Evolutionary conservation across 1,140 invertebrate species (phyloP).

Genomic region (Phocides pigmalion): DNA sequence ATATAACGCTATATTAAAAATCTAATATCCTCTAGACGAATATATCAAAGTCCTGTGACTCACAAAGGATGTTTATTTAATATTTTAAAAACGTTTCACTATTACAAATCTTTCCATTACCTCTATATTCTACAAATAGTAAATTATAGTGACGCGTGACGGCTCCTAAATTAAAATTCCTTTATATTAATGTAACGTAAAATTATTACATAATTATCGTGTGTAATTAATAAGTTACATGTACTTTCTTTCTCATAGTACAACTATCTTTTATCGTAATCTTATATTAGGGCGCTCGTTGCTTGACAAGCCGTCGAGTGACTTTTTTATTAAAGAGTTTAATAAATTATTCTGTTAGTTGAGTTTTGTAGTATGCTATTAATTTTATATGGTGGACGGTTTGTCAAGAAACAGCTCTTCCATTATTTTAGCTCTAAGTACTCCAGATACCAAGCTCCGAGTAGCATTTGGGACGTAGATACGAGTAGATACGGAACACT

Average conservation of each 20-base stretch:
- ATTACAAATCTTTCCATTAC: slow-evolving; percentile 67
- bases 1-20: slow-evolving; percentile 64
- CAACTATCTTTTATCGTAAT: slow-evolving; percentile 27
- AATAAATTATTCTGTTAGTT: slow-evolving; percentile 34
- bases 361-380: slow-evolving; percentile 36
- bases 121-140: slow-evolving; percentile 75
- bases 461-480: slow-evolving; percentile 19
- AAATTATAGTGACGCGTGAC: slow-evolving; percentile 69
- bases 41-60: slow-evolving; percentile 68
- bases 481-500: slow-evolving; percentile 40
- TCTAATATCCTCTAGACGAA: slow-evolving; percentile 58
- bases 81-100: slow-evolving; percentile 67
- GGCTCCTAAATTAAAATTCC: slow-evolving; percentile 52
- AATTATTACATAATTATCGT: slow-evolving; percentile 32
- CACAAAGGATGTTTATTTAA: slow-evolving; percentile 65
- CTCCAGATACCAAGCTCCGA: slow-evolving; percentile 28
- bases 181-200: slow-evolving; percentile 31
- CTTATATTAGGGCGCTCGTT: slow-evolving; percentile 21
- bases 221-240: slow-evolving; percentile 26
- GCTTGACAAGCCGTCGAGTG: slow-evolving; percentile 41
- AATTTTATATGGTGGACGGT: slow-evolving; percentile 30
- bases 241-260: slow-evolving; percentile 31
- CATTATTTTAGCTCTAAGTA: slow-evolving; percentile 29
- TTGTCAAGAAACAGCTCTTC: slow-evolving; percentile 41
- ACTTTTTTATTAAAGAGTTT: slow-evolving; percentile 33